These are phyloP conservation scores for Pitta sordida DNA, from an alignment of 2,113 vertebrate genomes.

Conservation along the genomic window DNA sequence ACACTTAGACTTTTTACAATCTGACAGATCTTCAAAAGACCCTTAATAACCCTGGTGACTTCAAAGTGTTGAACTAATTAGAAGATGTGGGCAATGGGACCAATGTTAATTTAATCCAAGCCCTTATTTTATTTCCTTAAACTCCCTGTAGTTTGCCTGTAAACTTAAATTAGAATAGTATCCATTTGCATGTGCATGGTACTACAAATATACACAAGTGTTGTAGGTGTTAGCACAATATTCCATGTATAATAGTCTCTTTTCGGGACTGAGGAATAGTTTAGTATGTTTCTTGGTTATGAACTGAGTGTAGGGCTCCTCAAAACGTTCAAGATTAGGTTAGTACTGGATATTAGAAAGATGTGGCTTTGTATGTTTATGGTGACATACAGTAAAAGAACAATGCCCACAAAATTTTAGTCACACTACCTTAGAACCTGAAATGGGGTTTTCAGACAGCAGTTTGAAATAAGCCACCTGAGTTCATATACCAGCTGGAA, in stretches of 20 bases:
- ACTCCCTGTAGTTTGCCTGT: neutral
- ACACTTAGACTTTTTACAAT: neutral
- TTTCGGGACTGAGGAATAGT: neutral
- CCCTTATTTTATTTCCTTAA: neutral
- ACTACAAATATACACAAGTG: neutral
- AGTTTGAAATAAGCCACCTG: neutral
- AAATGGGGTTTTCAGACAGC: neutral
- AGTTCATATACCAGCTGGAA: neutral
- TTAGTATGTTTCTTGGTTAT: neutral
- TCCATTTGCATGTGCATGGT: neutral
- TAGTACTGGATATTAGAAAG: neutral
- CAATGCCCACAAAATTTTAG: neutral
- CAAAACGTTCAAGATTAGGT: neutral
- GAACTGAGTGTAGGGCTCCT: neutral
- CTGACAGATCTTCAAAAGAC: neutral
- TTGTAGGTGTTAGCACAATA: neutral
- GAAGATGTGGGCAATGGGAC: neutral
- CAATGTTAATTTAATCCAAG: neutral
- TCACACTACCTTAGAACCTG: neutral
- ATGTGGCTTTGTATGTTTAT: neutral
- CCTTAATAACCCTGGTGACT: neutral
- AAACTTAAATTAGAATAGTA: neutral
- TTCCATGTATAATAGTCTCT: neutral
- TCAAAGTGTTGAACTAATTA: neutral
- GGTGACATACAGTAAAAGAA: neutral